Conservation (phyloP, 2,113 vertebrate genomes). For the Indicator maculatus region DNA sequence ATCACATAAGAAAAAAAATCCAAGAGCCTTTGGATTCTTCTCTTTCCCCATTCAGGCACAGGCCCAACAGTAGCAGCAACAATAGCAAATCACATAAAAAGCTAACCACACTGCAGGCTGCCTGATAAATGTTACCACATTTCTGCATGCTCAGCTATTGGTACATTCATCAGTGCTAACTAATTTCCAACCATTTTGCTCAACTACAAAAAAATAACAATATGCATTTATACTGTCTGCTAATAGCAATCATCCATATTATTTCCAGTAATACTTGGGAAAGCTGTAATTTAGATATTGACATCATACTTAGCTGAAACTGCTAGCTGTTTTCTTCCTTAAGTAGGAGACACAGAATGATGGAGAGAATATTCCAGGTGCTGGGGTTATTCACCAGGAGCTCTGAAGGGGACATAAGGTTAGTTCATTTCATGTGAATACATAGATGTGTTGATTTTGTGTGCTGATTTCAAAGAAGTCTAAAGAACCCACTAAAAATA, state of each 20-base stretch:
- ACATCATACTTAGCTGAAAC: background rate
- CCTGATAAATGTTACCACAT: background rate
- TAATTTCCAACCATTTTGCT: background rate
- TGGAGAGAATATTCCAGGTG: background rate
- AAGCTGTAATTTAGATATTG: accelerated
- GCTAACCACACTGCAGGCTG: background rate
- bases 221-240: background rate
- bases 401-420: background rate
- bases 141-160: background rate
- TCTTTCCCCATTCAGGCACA: background rate
- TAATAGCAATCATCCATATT: background rate
- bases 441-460: background rate
- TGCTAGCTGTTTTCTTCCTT: background rate
- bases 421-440: background rate
- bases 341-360: background rate
- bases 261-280: background rate
- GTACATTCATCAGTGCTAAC: background rate
- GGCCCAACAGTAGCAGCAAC: background rate
- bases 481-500: background rate
- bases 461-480: background rate
- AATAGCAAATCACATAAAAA: background rate
- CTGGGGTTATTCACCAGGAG: background rate
- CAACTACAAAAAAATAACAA: background rate
- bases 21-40: background rate
- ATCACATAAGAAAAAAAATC: background rate